phyloP scores from a whole-genome alignment of 2,797 vertebrate genomes.

The Ceyx erithaca region DNA sequence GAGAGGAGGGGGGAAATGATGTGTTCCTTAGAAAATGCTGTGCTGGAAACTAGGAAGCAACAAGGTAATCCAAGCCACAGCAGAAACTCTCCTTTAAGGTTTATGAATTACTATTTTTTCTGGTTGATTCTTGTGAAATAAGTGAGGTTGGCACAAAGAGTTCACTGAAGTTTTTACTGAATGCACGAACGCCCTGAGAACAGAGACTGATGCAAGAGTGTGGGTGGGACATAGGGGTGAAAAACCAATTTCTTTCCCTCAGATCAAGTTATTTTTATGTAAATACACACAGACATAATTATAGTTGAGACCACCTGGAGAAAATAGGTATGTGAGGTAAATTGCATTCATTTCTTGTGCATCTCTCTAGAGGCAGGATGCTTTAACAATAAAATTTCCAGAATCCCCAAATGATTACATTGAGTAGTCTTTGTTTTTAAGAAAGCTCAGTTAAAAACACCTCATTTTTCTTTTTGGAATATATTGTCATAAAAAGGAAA shows the following conservation, averaged over 20 bases:
- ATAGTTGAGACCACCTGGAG: not conserved
- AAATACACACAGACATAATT: not conserved
- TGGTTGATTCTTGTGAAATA: not conserved
- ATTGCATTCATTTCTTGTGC: conserved; percentile 35
- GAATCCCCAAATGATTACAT: conserved; percentile 21
- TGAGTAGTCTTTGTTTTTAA: conserved; percentile 5
- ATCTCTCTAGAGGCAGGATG: not conserved
- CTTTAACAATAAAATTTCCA: not conserved
- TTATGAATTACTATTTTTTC: not conserved
- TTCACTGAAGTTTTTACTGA: not conserved
- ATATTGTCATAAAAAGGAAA: not conserved
- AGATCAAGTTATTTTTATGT: not conserved
- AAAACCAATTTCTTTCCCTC: not conserved
- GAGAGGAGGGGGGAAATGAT: not conserved
- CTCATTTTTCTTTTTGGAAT: conserved; percentile 43
- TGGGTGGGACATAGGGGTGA: not conserved
- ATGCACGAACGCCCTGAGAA: not conserved
- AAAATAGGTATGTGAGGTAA: not conserved
- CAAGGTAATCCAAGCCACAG: not conserved
- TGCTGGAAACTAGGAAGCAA: not conserved
- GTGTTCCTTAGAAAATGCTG: not conserved
- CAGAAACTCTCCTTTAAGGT: not conserved
- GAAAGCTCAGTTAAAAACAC: not conserved
- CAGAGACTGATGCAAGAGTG: not conserved
- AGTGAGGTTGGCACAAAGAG: not conserved